Percentiles rank a stretch among this genome's conserved stretches.
These are phyloP conservation scores for Empis livida DNA, from an alignment of 2,888 invertebrate species.

Conservation along the genomic window DNA sequence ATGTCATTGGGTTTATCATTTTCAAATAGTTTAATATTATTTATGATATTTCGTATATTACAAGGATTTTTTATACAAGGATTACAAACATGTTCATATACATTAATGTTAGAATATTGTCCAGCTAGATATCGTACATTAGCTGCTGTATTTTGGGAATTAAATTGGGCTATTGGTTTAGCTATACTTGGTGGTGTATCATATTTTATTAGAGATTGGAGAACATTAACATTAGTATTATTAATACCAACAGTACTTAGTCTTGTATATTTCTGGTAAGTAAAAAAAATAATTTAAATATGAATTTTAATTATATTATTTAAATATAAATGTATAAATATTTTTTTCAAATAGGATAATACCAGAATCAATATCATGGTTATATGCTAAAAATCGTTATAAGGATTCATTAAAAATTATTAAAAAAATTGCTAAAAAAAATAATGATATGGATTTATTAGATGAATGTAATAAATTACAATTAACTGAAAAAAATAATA, in stretches of 20 bases:
- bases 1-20: constrained; percentile 19
- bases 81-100: constrained; percentile 39
- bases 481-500: neutral
- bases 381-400: constrained; percentile 25
- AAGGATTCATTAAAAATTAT: constrained; percentile 28
- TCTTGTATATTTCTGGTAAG: constrained; percentile 33
- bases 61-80: constrained; percentile 39
- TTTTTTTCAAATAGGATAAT: constrained; percentile 23
- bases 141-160: constrained; percentile 36
- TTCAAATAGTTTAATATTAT: constrained; percentile 26
- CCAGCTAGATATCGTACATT: constrained; percentile 35
- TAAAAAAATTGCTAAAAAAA: constrained; percentile 26
- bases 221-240: constrained; percentile 38
- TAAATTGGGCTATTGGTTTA: constrained; percentile 38
- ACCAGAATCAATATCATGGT: constrained; percentile 35
- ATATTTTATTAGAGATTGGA: constrained; percentile 39
- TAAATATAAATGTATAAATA: no score
- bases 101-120: constrained; percentile 39
- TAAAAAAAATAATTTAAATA: neutral
- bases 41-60: constrained; percentile 30
- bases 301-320: no score
- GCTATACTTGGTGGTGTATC: constrained; percentile 34
- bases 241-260: constrained; percentile 37
- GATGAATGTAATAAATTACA: constrained; percentile 11
- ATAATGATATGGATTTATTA: constrained; percentile 14